Evolutionary conservation across 2,888 invertebrate species (phyloP).

Genomic region (Archaeoteleia sp.): DNA sequence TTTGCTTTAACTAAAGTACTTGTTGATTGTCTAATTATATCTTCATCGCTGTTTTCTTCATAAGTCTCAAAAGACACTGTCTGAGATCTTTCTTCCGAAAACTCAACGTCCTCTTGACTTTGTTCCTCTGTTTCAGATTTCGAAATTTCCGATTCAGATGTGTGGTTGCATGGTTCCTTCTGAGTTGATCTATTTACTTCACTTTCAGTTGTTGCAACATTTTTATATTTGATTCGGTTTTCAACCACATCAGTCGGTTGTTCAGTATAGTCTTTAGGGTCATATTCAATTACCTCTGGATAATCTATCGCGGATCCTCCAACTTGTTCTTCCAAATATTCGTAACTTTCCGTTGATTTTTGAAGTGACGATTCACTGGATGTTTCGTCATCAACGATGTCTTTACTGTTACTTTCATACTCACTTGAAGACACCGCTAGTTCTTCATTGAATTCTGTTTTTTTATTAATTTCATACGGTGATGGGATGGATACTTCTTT

Average conservation of each 20-base stretch:
- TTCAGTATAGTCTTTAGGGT: no score
- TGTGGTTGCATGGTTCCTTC: slow-evolving; percentile 19
- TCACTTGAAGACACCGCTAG: slow-evolving; percentile 22
- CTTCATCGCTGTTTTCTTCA: no score
- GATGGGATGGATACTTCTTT: slow-evolving; percentile 22
- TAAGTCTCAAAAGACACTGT: no score
- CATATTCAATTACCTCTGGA: slow-evolving; percentile 2
- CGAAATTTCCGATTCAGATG: slow-evolving; percentile 4
- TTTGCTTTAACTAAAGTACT: no score
- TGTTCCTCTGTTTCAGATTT: slow-evolving; percentile 19
- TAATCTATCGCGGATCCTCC: neutral
- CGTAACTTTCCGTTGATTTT: slow-evolving; percentile 9
- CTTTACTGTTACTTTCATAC: slow-evolving; percentile 8
- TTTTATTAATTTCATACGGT: slow-evolving; percentile 27
- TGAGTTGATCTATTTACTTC: no score
- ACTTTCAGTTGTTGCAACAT: neutral
- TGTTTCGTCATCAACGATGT: neutral
- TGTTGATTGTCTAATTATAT: no score
- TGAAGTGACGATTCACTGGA: no score
- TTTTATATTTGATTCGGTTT: neutral
- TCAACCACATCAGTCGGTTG: slow-evolving; percentile 12
- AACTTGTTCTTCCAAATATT: slow-evolving; percentile 1
- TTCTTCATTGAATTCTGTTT: slow-evolving; percentile 1
- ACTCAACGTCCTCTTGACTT: slow-evolving; percentile 31
- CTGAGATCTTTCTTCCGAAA: no score